Percentiles rank a stretch among this genome's conserved stretches.
Conservation (phyloP, 2,797 vertebrate species). For the Rhabdomys pumilio region DNA sequence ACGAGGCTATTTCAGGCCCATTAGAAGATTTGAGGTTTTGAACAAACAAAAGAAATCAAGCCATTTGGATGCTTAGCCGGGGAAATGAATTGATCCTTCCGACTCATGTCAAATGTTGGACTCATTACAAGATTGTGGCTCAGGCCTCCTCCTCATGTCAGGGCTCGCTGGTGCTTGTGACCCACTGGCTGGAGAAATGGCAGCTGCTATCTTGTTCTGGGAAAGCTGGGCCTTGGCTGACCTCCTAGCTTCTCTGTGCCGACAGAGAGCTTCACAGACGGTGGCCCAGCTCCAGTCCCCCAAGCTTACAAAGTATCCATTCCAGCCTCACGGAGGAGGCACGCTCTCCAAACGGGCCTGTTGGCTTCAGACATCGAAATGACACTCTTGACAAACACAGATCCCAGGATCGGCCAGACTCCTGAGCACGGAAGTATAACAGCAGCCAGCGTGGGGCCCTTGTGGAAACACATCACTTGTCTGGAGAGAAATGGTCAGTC, state of each 20-base stretch:
- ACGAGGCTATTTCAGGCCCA: background rate
- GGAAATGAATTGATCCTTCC: background rate
- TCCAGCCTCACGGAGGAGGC: background rate
- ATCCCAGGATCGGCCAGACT: background rate
- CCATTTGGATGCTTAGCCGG: slow-evolving; percentile 49
- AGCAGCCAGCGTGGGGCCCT: accelerated
- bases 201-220: background rate
- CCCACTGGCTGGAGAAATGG: slow-evolving; percentile 15
- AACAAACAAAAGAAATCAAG: background rate
- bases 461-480: accelerated
- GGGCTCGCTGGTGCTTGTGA: background rate
- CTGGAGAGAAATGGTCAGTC: background rate
- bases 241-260: background rate
- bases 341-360: background rate
- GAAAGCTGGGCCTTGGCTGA: slow-evolving; percentile 22
- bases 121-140: background rate
- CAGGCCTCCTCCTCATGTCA: background rate
- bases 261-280: background rate
- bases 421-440: background rate
- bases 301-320: accelerated
- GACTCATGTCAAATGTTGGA: background rate
- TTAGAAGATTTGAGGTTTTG: slow-evolving; percentile 54
- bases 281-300: background rate
- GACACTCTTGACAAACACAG: background rate
- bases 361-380: slow-evolving; percentile 26